A percentile compares a stretch with the other conserved stretches of the same genome.
These are phyloP conservation scores for Phacellophora camtschatica DNA, from an alignment of 30 jellyfish, hydroid and myxozoan genomes.

Conservation along the genomic window DNA sequence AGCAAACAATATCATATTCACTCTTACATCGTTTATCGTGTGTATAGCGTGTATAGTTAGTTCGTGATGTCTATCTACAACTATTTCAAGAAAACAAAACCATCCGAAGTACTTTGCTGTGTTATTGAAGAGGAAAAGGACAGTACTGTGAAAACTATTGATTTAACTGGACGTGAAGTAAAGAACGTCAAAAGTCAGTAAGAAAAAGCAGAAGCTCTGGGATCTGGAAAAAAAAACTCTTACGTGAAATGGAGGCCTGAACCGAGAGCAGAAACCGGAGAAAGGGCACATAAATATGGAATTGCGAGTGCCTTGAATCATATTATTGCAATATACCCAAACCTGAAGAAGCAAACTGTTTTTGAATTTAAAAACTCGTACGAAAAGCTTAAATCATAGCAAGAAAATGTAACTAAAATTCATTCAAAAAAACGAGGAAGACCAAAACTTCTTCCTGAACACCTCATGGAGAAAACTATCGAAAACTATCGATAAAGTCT, in stretches of 20 bases:
- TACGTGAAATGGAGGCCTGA: neutral
- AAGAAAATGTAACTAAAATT: neutral
- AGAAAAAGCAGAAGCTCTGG: constrained; percentile 3
- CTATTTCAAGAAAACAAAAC: constrained; percentile 18
- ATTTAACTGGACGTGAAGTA: neutral
- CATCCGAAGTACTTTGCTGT: neutral
- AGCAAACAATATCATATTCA: too few relatives aligned
- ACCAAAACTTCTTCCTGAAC: constrained; percentile 1
- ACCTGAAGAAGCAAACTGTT: constrained; percentile 11
- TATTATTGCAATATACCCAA: neutral
- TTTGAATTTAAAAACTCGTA: neutral
- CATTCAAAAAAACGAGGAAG: neutral
- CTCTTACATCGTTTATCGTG: too few relatives aligned
- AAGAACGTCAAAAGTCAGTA: neutral
- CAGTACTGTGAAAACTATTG: neutral
- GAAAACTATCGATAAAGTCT: neutral
- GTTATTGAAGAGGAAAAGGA: neutral
- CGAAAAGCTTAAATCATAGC: neutral
- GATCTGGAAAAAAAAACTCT: neutral
- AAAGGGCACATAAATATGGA: neutral
- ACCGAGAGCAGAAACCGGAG: neutral
- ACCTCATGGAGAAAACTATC: neutral
- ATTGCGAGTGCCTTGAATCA: neutral
- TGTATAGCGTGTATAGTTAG: too few relatives aligned
- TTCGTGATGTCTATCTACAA: constrained; percentile 1